Conservation (phyloP, 2,113 vertebrate genomes). For the Oreocharis arfaki region DNA sequence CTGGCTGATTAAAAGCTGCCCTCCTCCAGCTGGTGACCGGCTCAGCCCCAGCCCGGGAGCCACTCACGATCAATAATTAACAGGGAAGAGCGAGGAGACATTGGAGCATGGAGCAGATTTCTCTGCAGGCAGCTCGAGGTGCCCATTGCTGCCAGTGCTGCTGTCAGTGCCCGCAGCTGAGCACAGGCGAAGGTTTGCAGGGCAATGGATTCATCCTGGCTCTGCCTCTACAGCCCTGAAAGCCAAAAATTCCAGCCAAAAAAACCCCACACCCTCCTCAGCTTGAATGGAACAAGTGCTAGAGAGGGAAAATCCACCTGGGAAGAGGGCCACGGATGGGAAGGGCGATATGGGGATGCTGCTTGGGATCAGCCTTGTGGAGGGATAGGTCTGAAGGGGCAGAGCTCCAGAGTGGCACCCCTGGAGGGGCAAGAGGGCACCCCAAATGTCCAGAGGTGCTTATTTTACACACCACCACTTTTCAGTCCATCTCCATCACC, state of each 20-base stretch:
- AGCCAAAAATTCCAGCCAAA: background rate
- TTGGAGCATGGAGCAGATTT: too few relatives aligned
- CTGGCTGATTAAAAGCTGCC: too few relatives aligned
- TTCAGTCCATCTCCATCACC: fast-evolving
- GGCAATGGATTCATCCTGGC: background rate
- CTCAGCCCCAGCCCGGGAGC: too few relatives aligned
- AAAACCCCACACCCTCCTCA: background rate
- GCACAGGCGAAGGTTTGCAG: background rate
- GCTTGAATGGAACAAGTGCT: background rate
- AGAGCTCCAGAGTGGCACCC: background rate
- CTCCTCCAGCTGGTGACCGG: too few relatives aligned
- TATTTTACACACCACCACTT: background rate
- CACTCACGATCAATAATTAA: too few relatives aligned
- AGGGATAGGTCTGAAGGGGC: background rate
- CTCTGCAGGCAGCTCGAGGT: too few relatives aligned
- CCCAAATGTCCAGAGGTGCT: fast-evolving
- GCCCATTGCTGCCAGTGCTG: too few relatives aligned
- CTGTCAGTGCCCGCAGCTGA: background rate
- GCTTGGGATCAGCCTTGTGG: background rate
- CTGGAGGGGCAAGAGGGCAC: background rate
- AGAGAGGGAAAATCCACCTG: background rate
- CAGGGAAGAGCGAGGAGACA: too few relatives aligned
- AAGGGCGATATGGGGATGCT: background rate
- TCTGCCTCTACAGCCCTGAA: background rate
- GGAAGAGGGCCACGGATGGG: fast-evolving